Percentiles rank a stretch among this genome's conserved stretches.
These are phyloP conservation scores for Aegotheles bennettii DNA, from an alignment of 2,113 vertebrate species.

Conservation along the genomic window DNA sequence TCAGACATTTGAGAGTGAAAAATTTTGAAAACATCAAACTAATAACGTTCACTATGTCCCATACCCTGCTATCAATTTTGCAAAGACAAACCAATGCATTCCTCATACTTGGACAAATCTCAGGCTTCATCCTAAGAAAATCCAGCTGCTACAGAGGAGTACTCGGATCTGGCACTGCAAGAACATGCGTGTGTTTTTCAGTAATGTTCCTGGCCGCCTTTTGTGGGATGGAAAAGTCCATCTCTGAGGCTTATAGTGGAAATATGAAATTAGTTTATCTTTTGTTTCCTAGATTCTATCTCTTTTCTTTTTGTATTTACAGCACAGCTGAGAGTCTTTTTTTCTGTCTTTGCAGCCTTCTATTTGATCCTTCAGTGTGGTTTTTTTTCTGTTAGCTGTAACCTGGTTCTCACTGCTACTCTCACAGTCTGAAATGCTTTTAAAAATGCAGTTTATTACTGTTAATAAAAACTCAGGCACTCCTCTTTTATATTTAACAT, in stretches of 20 bases:
- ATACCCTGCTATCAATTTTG: background rate
- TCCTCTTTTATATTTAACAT: background rate
- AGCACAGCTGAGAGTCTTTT: background rate
- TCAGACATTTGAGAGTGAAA: background rate
- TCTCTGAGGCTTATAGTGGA: background rate
- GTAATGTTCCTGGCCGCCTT: background rate
- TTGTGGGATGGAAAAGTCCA: background rate
- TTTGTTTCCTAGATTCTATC: background rate
- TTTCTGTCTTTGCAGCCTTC: background rate
- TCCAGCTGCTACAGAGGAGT: background rate
- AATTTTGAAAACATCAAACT: background rate
- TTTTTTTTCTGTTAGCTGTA: background rate
- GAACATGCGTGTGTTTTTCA: background rate
- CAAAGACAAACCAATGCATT: background rate
- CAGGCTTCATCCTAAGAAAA: background rate
- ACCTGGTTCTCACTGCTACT: background rate
- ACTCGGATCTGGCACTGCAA: background rate
- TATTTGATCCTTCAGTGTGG: background rate
- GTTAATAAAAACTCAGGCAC: background rate
- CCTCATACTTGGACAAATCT: background rate
- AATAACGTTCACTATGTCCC: background rate
- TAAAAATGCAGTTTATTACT: background rate
- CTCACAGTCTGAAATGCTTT: background rate
- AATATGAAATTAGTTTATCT: background rate
- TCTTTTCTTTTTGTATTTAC: background rate